phyloP scores from a whole-genome alignment of 2,797 vertebrate genomes.

The Miichthys miiuy region DNA sequence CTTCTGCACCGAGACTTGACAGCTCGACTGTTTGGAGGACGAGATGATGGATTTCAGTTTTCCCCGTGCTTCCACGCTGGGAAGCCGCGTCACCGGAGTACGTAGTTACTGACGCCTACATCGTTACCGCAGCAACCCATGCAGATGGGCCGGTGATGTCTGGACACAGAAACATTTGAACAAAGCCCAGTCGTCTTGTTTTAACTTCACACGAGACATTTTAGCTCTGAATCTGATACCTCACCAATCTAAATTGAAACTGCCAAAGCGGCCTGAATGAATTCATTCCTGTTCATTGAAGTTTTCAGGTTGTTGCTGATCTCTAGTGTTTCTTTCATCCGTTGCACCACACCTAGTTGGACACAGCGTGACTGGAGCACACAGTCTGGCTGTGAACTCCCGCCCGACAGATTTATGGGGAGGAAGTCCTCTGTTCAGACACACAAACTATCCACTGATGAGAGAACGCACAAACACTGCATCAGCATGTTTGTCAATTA shows the following conservation, averaged over 20 bases:
- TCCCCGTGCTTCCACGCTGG: too few species aligned
- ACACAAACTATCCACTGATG: constrained; percentile 55
- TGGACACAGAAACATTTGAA: too few species aligned
- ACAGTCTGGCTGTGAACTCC: constrained; percentile 33
- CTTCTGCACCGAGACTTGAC: too few species aligned
- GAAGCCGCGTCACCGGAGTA: too few species aligned
- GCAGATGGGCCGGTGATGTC: too few species aligned
- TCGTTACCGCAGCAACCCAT: too few species aligned
- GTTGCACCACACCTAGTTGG: constrained; percentile 8
- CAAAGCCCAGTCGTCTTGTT: background rate
- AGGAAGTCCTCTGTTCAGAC: constrained; percentile 54
- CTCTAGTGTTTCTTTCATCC: constrained; percentile 31
- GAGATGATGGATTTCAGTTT: too few species aligned
- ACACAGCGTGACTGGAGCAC: constrained; percentile 13
- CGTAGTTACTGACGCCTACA: too few species aligned
- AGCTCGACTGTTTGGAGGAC: too few species aligned
- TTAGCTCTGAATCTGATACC: background rate
- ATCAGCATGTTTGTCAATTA: constrained; percentile 73
- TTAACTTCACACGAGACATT: background rate
- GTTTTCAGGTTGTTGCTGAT: background rate
- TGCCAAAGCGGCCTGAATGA: constrained; percentile 17
- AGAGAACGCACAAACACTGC: constrained; percentile 60
- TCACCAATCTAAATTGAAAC: constrained; percentile 21
- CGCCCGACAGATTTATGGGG: constrained; percentile 56
- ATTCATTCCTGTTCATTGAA: constrained; percentile 1